These are phyloP conservation scores for Agrenia bidenticulata DNA, from an alignment of 2,888 invertebrate species.

Conservation along the genomic window DNA sequence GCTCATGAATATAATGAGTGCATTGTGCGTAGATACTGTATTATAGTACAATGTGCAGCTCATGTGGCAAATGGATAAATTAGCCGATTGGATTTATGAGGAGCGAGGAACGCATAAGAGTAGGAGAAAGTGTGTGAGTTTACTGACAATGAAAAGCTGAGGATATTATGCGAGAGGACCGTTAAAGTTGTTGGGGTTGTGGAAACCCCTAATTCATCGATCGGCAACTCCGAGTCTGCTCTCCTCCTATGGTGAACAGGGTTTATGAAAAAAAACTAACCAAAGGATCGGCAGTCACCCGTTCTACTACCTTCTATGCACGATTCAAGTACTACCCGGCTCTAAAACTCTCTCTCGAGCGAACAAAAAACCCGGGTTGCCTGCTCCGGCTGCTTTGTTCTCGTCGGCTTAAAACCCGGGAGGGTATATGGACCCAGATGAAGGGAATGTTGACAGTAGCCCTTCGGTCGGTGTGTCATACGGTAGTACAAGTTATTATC, in stretches of 20 bases:
- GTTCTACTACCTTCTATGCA: not conserved
- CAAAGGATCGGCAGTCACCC: not conserved
- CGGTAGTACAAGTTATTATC: too few relatives aligned
- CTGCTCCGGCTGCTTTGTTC: not conserved
- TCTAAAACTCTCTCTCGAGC: not conserved
- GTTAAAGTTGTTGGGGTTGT: conserved; percentile 15
- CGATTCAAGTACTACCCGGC: conserved; percentile 10
- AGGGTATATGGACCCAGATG: not conserved
- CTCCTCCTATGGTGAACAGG: not conserved
- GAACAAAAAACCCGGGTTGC: conserved; percentile 1
- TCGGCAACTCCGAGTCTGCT: conserved; percentile 36
- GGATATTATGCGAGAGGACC: too few relatives aligned
- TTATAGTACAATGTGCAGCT: too few relatives aligned
- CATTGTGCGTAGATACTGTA: too few relatives aligned
- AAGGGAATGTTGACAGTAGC: conserved; percentile 3
- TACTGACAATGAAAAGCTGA: not conserved
- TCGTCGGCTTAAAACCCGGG: conserved; percentile 1
- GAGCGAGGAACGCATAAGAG: too few relatives aligned
- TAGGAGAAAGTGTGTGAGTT: too few relatives aligned
- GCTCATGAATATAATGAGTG: too few relatives aligned
- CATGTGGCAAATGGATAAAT: conserved; percentile 16
- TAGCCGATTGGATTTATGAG: conserved; percentile 14
- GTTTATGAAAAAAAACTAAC: too few relatives aligned
- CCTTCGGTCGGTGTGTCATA: conserved; percentile 1
- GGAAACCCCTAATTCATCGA: conserved; percentile 42